Percentiles rank a stretch among this genome's conserved stretches.
phyloP scores from a whole-genome alignment of 2,797 vertebrate genomes.

The Urophycis tenuis region DNA sequence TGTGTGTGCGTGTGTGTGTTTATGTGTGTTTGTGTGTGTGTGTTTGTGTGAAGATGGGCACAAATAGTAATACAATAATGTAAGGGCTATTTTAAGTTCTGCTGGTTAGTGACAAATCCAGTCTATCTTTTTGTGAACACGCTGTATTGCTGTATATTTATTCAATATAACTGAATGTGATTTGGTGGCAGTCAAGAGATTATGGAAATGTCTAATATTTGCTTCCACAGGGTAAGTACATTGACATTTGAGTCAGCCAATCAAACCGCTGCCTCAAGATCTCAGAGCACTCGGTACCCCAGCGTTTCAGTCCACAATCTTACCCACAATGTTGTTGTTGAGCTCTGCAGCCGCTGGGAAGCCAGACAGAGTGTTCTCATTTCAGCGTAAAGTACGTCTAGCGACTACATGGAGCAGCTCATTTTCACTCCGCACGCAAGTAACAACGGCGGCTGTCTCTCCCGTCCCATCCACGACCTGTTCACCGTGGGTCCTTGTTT shows the following conservation, averaged over 20 bases:
- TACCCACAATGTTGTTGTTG: neutral
- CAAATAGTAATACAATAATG: neutral
- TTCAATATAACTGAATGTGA: neutral
- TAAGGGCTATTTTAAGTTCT: neutral
- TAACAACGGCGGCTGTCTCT: too few species aligned
- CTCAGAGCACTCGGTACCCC: too few species aligned
- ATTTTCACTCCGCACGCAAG: too few species aligned
- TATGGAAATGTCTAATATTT: neutral
- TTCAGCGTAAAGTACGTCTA: too few species aligned
- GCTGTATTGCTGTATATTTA: neutral
- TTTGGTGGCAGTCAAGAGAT: neutral
- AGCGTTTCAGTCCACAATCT: too few species aligned
- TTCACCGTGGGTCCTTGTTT: too few species aligned
- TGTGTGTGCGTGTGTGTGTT: neutral
- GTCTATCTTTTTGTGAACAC: neutral
- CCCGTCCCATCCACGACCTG: too few species aligned
- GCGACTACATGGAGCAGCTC: too few species aligned
- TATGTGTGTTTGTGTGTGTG: neutral
- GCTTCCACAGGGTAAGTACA: neutral
- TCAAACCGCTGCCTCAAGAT: too few species aligned
- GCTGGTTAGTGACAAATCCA: neutral
- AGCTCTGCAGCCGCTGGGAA: neutral
- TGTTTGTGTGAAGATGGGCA: neutral
- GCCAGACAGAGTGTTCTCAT: neutral
- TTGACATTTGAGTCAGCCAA: neutral